Percentiles rank a stretch among this genome's conserved stretches.
Conservation (phyloP, 2,888 invertebrate genomes). For the Trichopoda pennipes region DNA sequence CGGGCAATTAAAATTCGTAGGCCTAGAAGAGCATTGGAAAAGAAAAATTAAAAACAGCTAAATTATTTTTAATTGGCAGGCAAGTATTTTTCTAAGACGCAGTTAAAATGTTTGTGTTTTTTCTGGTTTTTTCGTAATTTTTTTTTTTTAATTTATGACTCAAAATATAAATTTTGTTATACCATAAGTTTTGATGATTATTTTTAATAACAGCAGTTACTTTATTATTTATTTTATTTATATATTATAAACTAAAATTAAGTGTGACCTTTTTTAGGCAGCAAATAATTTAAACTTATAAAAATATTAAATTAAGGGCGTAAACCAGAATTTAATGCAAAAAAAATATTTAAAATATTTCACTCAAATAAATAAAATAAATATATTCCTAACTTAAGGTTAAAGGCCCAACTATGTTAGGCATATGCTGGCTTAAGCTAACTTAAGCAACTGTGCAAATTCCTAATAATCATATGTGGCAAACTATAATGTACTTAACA, state of each 20-base stretch:
- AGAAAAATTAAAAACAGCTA: conserved; percentile 43
- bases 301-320: neutral
- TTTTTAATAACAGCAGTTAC: neutral
- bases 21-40: conserved; percentile 71
- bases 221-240: neutral
- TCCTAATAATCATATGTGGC: too few relatives aligned
- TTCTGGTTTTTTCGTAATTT: neutral
- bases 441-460: too few relatives aligned
- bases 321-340: too few relatives aligned
- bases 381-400: too few relatives aligned
- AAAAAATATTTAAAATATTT: too few relatives aligned
- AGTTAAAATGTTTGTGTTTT: conserved; percentile 27
- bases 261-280: conserved; percentile 32
- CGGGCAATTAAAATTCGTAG: conserved; percentile 78
- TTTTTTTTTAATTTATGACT: neutral
- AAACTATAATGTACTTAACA: too few relatives aligned
- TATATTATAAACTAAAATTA: conserved; percentile 46
- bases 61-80: conserved; percentile 1
- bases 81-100: conserved; percentile 5
- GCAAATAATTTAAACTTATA: too few relatives aligned
- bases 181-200: too few relatives aligned
- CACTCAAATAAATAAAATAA: too few relatives aligned
- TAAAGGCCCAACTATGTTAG: too few relatives aligned
- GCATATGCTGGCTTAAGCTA: too few relatives aligned
- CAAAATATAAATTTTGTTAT: conserved; percentile 3